These are phyloP conservation scores for Aphodius sticticus DNA, from an alignment of 2,888 invertebrate genomes.

Conservation along the genomic window DNA sequence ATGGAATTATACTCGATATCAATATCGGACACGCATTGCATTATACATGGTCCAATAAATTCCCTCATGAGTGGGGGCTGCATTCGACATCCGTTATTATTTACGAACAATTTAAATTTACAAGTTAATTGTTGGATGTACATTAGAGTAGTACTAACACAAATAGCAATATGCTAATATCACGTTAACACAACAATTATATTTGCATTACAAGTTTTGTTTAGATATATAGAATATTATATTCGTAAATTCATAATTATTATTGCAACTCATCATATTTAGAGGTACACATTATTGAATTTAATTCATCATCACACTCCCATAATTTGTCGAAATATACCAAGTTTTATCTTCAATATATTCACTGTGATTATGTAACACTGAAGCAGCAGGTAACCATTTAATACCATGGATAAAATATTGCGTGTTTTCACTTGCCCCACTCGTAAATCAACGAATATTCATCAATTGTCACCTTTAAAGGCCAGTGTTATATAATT, in stretches of 20 bases:
- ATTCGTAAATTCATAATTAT: neutral
- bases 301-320: too few species aligned
- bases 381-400: too few species aligned
- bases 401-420: too few species aligned
- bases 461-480: neutral
- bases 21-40: neutral
- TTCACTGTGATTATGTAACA: too few species aligned
- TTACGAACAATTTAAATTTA: slow-evolving; percentile 4
- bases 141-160: neutral
- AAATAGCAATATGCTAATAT: neutral
- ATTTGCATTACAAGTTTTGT: neutral
- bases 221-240: neutral
- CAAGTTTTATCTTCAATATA: too few species aligned
- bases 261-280: neutral
- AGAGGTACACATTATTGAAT: too few species aligned
- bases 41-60: neutral
- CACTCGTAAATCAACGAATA: neutral
- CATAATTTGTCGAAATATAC: too few species aligned
- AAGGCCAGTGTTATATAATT: neutral
- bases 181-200: neutral
- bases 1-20: neutral
- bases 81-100: neutral
- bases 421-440: neutral
- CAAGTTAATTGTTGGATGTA: neutral
- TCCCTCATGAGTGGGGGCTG: neutral